Evolutionary conservation across 2,888 invertebrate genomes (phyloP), one percentile per base, ranked within the genome.

Genomic region (Salpingus planirostris): DNA sequence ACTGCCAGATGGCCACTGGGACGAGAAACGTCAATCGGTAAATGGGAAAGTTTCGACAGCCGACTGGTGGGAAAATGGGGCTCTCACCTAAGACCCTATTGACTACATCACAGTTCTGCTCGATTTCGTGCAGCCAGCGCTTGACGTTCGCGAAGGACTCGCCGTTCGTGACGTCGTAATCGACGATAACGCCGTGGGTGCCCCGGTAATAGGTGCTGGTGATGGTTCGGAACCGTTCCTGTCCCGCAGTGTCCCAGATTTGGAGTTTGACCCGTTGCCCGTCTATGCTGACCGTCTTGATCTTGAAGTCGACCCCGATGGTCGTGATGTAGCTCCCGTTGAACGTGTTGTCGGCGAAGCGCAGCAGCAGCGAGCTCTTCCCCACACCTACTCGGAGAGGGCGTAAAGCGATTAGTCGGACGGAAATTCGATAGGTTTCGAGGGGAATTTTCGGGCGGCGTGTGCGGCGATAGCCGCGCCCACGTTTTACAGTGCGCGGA

Each of bases 251-350:
- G 68, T 95, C 95, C 96, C 97, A 97, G 60, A 98, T 97, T 68
- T 93, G 92, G 47, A 93, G 71, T 67, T 93, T 93, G 28, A 92
- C 90, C 59, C 85, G 76, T 61, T 89, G 82, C 36, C 90, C 90
- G 57, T 90, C 86, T 54, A 92, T 78, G 60, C 82, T 84, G 52
- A 98, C 82, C 43, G 97, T 98, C 60, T 96, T 78, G 64, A 98
- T 98, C 76, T 98, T 98, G 69, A 99, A 98, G 73, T 98, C 98
- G 31, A 98, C 98, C 42, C 98, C 98, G 65, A 98, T 98, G 27
- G 98, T 98, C 37, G 97, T 98, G 62, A 99, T 98, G 65, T 90
- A 90, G 74, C 85, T 87, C 65, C 96, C 92, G 53, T 92, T 89
- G 69, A 97, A 98, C 43, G 93, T 93, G 68, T 97, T 96, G 69